Conservation (phyloP, 2,797 vertebrate species). For the Petrocephalus sullivani region DNA sequence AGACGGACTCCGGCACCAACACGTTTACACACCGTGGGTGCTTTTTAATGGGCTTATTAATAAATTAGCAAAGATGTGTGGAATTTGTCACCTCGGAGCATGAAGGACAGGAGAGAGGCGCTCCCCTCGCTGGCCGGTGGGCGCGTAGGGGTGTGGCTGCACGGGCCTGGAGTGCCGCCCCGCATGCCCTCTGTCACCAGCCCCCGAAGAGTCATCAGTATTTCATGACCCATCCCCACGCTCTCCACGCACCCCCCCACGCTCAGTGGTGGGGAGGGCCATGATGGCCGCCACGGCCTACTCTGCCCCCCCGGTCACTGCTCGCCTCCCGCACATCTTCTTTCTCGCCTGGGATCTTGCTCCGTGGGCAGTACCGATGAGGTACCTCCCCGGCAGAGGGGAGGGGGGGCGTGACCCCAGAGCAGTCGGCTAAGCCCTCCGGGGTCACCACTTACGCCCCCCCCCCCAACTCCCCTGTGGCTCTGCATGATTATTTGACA, state of each 20-base stretch:
- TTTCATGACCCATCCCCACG: not conserved
- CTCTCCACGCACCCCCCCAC: not conserved
- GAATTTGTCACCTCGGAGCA: slow-evolving; percentile 9
- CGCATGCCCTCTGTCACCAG: not conserved
- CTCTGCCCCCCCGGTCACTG: not conserved
- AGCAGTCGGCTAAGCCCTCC: slow-evolving; percentile 16
- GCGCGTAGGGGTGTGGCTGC: too few relatives aligned
- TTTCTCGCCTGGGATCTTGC: not conserved
- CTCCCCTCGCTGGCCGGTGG: not conserved
- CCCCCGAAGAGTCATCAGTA: slow-evolving; percentile 8
- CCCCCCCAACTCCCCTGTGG: not conserved
- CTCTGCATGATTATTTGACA: slow-evolving; percentile 15
- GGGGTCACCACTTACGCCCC: not conserved
- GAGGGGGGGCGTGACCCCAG: slow-evolving; percentile 2
- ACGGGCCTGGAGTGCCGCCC: not conserved
- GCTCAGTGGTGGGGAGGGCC: not conserved
- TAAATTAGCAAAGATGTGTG: slow-evolving; percentile 1
- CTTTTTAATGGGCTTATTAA: slow-evolving; percentile 10
- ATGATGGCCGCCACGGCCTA: not conserved
- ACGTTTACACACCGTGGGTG: not conserved
- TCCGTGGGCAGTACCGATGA: not conserved
- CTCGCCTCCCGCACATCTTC: not conserved
- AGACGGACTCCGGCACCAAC: not conserved
- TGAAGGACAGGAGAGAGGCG: not conserved
- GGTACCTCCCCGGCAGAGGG: not conserved